phyloP scores from a whole-genome alignment of 2,888 invertebrate species.

The Villa cingulata region DNA sequence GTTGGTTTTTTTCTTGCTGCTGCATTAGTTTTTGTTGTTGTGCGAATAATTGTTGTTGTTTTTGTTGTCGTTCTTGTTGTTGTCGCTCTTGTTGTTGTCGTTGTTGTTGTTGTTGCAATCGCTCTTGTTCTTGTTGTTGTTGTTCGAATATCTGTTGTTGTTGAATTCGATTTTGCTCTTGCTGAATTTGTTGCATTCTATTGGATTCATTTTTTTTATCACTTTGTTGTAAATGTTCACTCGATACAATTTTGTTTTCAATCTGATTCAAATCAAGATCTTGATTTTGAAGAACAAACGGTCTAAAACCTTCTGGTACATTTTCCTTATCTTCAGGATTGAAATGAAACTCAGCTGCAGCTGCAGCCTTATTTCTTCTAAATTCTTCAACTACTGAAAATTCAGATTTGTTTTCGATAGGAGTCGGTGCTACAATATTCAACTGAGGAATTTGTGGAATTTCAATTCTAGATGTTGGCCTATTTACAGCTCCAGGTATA shows the following conservation, averaged over 20 bases:
- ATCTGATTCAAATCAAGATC: not conserved
- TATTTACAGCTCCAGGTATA: constrained; percentile 15
- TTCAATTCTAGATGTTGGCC: constrained; percentile 8
- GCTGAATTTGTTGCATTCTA: not conserved
- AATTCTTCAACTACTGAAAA: constrained; percentile 14
- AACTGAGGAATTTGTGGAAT: constrained; percentile 17
- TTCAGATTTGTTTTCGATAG: constrained; percentile 17
- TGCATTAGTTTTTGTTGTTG: too few species aligned
- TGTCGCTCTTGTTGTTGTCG: not conserved
- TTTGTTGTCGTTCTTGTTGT: not conserved
- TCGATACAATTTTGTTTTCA: not conserved
- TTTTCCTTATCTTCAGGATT: not conserved
- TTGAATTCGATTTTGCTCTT: not conserved
- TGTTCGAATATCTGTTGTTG: not conserved
- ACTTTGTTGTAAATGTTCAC: not conserved
- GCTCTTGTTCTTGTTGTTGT: not conserved
- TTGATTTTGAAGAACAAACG: not conserved
- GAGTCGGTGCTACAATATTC: constrained; percentile 27
- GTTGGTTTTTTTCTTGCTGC: not conserved
- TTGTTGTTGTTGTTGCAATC: not conserved
- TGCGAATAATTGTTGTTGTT: not conserved
- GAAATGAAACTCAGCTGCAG: not conserved
- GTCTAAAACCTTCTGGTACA: not conserved
- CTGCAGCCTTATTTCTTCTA: constrained; percentile 4
- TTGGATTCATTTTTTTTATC: not conserved